Conservation (phyloP, 2,797 vertebrate species). For the Sebastiscus tertius region DNA sequence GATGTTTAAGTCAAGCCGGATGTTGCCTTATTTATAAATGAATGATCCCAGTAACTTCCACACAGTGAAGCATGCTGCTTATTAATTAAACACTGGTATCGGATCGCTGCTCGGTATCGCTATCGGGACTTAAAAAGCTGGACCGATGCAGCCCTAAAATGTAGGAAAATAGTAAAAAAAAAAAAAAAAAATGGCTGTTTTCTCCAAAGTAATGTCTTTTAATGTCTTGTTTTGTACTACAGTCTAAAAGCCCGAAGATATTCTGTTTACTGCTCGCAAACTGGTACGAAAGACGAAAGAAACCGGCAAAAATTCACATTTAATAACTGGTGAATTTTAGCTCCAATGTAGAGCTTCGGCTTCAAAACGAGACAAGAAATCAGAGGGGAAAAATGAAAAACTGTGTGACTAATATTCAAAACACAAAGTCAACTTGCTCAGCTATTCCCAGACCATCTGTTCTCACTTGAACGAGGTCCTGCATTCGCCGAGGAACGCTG, state of each 20-base stretch:
- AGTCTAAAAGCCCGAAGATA: not conserved
- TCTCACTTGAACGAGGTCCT: not conserved
- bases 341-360: not conserved
- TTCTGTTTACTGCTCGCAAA: not conserved
- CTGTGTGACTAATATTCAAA: not conserved
- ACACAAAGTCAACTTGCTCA: not conserved
- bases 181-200: not conserved
- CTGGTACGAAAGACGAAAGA: not conserved
- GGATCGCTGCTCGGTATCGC: no score
- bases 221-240: not conserved
- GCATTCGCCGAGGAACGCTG: not conserved
- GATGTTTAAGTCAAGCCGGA: no score
- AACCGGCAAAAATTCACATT: not conserved
- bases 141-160: not conserved
- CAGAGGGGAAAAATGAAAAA: not conserved
- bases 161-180: not conserved
- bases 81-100: not conserved
- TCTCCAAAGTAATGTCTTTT: no score
- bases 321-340: not conserved
- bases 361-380: not conserved
- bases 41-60: no score
- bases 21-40: no score
- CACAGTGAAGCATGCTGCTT: not conserved
- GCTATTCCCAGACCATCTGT: not conserved
- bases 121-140: no score